A percentile compares a stretch with the other conserved stretches of the same genome.
These are phyloP conservation scores for Corella eumyota DNA, from an alignment of 23 tunicate genomes.

Conservation along the genomic window DNA sequence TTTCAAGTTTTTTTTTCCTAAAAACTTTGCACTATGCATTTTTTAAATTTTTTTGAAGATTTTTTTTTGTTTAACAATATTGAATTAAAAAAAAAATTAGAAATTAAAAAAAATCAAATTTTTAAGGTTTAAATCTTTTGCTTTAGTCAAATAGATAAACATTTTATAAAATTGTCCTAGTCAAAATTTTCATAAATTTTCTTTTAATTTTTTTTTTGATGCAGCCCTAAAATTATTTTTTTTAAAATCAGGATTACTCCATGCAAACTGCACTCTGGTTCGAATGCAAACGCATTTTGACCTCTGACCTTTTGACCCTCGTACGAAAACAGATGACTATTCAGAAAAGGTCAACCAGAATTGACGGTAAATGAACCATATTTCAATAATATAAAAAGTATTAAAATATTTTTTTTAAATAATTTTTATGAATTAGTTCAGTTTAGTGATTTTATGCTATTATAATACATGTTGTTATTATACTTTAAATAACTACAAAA, in stretches of 20 bases:
- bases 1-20: neutral
- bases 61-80: neutral
- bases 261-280: slow-evolving; percentile 89
- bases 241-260: slow-evolving; percentile 91
- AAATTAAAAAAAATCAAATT: no score
- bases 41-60: neutral
- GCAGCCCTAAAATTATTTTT: no score
- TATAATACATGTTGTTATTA: neutral
- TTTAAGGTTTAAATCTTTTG: no score
- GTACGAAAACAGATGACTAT: slow-evolving; percentile 46
- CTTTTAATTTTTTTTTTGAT: no score
- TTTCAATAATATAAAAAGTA: neutral
- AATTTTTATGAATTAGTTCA: no score
- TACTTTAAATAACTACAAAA: no score
- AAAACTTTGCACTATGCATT: neutral
- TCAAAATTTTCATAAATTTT: neutral
- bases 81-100: neutral
- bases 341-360: slow-evolving; percentile 23
- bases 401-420: neutral
- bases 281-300: slow-evolving; percentile 57
- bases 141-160: no score
- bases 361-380: slow-evolving; percentile 33
- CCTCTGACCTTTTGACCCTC: slow-evolving; percentile 58
- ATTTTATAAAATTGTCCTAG: neutral
- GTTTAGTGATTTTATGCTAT: neutral